Conservation (phyloP, 2,113 vertebrate species). For the Cebus imitator region DNA sequence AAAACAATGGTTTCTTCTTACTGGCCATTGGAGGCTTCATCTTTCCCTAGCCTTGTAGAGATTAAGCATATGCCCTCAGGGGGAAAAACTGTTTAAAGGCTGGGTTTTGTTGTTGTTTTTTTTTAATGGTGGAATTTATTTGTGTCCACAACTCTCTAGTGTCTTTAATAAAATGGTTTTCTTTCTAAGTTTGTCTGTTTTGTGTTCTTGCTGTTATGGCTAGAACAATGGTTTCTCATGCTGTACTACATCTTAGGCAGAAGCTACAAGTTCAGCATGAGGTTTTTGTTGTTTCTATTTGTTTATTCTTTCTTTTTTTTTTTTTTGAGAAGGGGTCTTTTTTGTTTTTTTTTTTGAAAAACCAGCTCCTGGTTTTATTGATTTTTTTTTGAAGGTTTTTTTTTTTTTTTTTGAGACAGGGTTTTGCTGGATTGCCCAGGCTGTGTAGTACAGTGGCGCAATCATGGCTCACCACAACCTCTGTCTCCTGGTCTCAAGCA, state of each 20-base stretch:
- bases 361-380: too few relatives aligned
- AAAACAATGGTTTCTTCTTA: not conserved
- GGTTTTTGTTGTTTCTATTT: not conserved
- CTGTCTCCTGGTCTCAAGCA: too few relatives aligned
- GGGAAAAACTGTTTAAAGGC: too few relatives aligned
- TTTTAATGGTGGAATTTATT: not conserved
- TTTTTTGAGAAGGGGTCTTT: too few relatives aligned
- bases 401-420: too few relatives aligned
- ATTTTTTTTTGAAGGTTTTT: too few relatives aligned
- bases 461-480: too few relatives aligned
- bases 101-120: not conserved
- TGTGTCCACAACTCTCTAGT: not conserved
- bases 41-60: not conserved
- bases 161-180: not conserved
- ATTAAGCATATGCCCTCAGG: not conserved
- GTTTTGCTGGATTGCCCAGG: too few relatives aligned
- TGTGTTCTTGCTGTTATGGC: not conserved
- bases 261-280: not conserved
- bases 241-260: not conserved
- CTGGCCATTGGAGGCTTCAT: not conserved
- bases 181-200: not conserved
- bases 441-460: too few relatives aligned
- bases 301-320: not conserved
- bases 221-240: not conserved
- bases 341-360: too few relatives aligned